These are phyloP conservation scores for Nansenia antarctica DNA, from an alignment of 2,113 vertebrate genomes.

Conservation along the genomic window DNA sequence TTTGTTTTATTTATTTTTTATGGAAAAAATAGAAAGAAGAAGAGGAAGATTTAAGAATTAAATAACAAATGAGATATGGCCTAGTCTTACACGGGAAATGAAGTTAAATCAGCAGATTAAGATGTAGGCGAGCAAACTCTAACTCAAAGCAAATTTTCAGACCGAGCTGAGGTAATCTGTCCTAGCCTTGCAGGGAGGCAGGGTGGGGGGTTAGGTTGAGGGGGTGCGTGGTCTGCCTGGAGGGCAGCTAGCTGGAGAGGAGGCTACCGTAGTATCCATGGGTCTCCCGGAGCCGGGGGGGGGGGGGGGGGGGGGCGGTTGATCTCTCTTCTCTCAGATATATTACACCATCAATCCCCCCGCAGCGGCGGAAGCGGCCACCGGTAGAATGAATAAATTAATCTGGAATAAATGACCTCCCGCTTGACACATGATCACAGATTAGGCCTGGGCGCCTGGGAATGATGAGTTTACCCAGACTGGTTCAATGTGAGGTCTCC, in stretches of 20 bases:
- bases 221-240: too few relatives aligned
- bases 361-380: slow-evolving; percentile 31
- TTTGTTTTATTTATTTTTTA: too few relatives aligned
- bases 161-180: slow-evolving; percentile 47
- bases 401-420: slow-evolving; percentile 68
- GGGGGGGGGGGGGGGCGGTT: slow-evolving; percentile 17
- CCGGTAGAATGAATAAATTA: slow-evolving; percentile 68
- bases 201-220: neutral
- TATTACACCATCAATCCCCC: slow-evolving; percentile 63
- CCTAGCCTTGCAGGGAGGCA: slow-evolving; percentile 23
- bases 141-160: slow-evolving; percentile 46
- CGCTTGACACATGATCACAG: slow-evolving; percentile 70
- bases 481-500: slow-evolving; percentile 8
- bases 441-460: slow-evolving; percentile 43
- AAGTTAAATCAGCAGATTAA: too few relatives aligned
- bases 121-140: slow-evolving; percentile 23
- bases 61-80: too few relatives aligned
- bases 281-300: slow-evolving; percentile 17
- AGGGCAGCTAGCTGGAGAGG: too few relatives aligned
- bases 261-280: slow-evolving; percentile 22
- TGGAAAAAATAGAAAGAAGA: too few relatives aligned
- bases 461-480: slow-evolving; percentile 42
- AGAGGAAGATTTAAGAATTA: too few relatives aligned
- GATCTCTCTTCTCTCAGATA: slow-evolving; percentile 53
- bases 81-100: too few relatives aligned